Base-by-base conservation (phyloP, 2,797 vertebrate species). In the Sebastes matsubarae region DNA sequence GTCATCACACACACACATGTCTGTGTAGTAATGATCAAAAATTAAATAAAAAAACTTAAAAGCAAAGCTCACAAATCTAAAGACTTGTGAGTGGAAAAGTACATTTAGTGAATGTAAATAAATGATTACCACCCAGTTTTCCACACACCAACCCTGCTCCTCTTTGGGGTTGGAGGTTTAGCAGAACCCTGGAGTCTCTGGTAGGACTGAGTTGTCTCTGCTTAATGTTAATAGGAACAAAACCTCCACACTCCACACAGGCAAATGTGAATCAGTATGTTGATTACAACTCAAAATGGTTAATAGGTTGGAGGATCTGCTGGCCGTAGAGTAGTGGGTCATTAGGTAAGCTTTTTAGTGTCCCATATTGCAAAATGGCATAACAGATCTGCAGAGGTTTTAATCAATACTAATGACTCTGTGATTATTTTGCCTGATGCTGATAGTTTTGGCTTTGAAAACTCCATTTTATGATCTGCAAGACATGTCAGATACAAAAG, bases 71-170 rank as follows among this genome's bases (percentile, higher is more conserved):
- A 27, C 13, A 68, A 63, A 72, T 72, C 10, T 74, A 5, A 52
- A 58, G 57, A 65, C 36, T 38, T 67, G 27, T 30, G 24, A 55
- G 58, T 61, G 57, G 68, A 75, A 81, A 72, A 54, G 29, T n/a
- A 50, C 27, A 65, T 71, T 88, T 64, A 68, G 24, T 66, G 6
- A 61, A 79, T 59, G 29, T 83, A 80, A 87, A 80, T 85, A 81
- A 77, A 85, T 84, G 32, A 60, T 78, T 75, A 72, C 64, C 79
- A 79, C 68, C 29, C 29, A 29, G 55, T 83, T 83, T 77, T 82
- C 68, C 75, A 75, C 75, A 54, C 61, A 10, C 8, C 14, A 18
- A 18, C 24, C 8, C 61, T 52, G 54, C 57, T 59, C 65, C 60
- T 79, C 63, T 38, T 67, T 71, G 25, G 18, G 71, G 20, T 66